These are phyloP conservation scores for Tiliacea aurago DNA, from an alignment of 2,888 invertebrate genomes.

Conservation along the genomic window DNA sequence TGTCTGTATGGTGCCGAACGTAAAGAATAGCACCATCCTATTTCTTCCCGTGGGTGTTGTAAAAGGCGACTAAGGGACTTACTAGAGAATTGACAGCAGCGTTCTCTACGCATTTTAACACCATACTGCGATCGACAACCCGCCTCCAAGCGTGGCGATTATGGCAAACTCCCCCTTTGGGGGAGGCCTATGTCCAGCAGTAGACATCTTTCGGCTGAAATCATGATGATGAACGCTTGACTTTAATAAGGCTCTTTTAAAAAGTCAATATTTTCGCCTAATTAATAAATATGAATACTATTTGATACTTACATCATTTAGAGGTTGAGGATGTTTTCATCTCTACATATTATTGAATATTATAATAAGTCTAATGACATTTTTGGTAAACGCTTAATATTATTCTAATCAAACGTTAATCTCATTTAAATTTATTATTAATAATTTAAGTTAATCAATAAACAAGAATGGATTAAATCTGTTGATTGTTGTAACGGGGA, in stretches of 20 bases:
- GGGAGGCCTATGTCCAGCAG: too few relatives aligned
- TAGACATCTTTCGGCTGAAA: too few relatives aligned
- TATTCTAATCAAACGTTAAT: constrained; percentile 15
- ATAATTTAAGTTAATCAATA: constrained; percentile 23
- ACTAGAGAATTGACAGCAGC: too few relatives aligned
- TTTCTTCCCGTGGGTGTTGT: too few relatives aligned
- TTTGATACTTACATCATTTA: constrained; percentile 7
- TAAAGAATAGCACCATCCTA: too few relatives aligned
- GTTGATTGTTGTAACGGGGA: constrained; percentile 6
- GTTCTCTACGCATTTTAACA: too few relatives aligned
- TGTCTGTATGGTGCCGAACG: too few relatives aligned
- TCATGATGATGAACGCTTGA: not conserved
- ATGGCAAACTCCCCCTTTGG: too few relatives aligned
- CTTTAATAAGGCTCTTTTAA: not conserved
- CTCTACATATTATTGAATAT: not conserved
- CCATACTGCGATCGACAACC: too few relatives aligned
- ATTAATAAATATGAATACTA: too few relatives aligned
- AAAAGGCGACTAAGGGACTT: too few relatives aligned
- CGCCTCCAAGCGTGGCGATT: too few relatives aligned
- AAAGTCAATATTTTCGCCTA: not conserved
- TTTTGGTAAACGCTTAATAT: not conserved
- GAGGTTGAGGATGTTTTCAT: not conserved
- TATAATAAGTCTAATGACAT: not conserved
- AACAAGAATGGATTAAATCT: constrained; percentile 6
- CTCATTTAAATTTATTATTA: constrained; percentile 20